Evolutionary conservation across 2,797 vertebrate species (phyloP), one percentile per base, ranked within the genome.

Genomic region (Muraenolepis orangiensis): DNA sequence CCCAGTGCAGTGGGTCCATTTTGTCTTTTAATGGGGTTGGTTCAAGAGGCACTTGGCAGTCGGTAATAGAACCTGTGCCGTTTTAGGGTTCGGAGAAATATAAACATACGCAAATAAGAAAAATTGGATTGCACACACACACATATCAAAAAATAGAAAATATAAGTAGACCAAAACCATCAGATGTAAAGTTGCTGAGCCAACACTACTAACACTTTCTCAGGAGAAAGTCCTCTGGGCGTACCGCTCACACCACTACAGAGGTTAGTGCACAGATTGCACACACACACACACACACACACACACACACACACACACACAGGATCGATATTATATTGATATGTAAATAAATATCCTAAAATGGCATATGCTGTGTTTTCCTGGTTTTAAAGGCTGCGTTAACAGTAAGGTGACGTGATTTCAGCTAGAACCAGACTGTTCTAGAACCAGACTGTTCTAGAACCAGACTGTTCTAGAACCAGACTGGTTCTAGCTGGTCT

Each of bases 31-130:
- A 90, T 72, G 81, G 81, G 78, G 80, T 87, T 80, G 74, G 73
- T 86, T 87, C 84, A 82, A 85, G 84, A 80, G 81, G 78, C 82
- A 82, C 85, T 87, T 90, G 87, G 85, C 83, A 79, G 64, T n/a
- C 70, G 80, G 66, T 74, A 66, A 11, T 31, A 32, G 69, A 81
- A 82, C 76, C 78, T 77, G 78, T 72, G 57, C 29, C 31, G 68
- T 66, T 85, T 80, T 70, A 84, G 74, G 26, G 57, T 61, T 61
- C 26, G 57, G n/a, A 26, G 57, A 61, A 61, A 61, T 61, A 61
- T 61, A 61, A 61, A 61, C 57, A 61, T 26, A 61, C 57, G n/a
- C 57, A 80, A 76, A 57, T 66, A 78, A 83, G 75, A 64, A 68
- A 66, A 76, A 77, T 74, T 86, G 73, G 74, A 85, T 83, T 79